A percentile compares a stretch with the other conserved stretches of the same genome.
phyloP scores from a whole-genome alignment of 2,113 vertebrate genomes.

The Thunnus thynnus region DNA sequence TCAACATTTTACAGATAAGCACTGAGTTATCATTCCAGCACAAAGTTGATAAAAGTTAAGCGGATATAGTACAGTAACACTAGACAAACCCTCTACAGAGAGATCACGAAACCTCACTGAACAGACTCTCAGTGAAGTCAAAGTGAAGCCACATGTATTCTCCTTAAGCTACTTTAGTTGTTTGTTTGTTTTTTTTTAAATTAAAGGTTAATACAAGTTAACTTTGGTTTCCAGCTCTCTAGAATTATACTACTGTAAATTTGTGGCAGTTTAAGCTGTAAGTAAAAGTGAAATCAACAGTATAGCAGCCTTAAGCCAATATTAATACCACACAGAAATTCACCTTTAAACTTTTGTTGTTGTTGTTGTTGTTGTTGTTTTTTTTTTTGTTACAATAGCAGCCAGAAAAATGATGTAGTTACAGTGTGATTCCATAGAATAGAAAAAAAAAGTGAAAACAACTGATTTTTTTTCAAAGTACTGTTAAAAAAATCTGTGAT shows the following conservation, averaged over 20 bases:
- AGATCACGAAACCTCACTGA: slow-evolving; percentile 55
- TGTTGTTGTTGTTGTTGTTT: neutral
- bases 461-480: slow-evolving; percentile 35
- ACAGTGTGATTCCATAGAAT: slow-evolving; percentile 78
- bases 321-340: slow-evolving; percentile 75
- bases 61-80: slow-evolving; percentile 69
- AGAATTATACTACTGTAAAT: slow-evolving; percentile 77
- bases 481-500: slow-evolving; percentile 68
- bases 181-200: slow-evolving; percentile 26
- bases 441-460: slow-evolving; percentile 44
- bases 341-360: slow-evolving; percentile 38
- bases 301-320: slow-evolving; percentile 80
- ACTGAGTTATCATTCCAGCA: slow-evolving; percentile 61
- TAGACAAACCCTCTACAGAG: slow-evolving; percentile 59
- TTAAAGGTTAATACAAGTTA: slow-evolving; percentile 73
- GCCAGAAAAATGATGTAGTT: slow-evolving; percentile 76
- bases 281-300: slow-evolving; percentile 68
- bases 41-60: slow-evolving; percentile 61
- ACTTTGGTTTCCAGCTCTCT: slow-evolving; percentile 85
- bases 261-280: slow-evolving; percentile 83
- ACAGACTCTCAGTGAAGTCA: slow-evolving; percentile 32
- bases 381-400: slow-evolving; percentile 78
- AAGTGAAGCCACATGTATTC: slow-evolving; percentile 48
- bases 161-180: slow-evolving; percentile 51
- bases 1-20: slow-evolving; percentile 65